Evolutionary conservation across 1,140 invertebrate species (phyloP), one percentile per base, ranked within the genome.

Genomic region (Hestina assimilis): DNA sequence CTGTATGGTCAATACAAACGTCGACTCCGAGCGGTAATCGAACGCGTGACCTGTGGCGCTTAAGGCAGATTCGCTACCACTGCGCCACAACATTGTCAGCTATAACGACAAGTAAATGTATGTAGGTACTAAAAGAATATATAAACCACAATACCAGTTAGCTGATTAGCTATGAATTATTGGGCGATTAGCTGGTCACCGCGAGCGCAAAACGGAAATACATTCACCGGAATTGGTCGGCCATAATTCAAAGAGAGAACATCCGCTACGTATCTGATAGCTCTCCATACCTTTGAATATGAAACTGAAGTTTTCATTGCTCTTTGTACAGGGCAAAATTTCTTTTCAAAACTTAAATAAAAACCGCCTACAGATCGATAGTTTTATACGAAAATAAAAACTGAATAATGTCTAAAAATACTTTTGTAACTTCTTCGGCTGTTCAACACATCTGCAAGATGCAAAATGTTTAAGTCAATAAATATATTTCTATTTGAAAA

Each of bases 201-300:
- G 69, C 62, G 62, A 59, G 54, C 63, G 68, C 63, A 72, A 59
- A 69, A 47, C 72, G 82, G 79, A 83, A 78, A 79, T 77, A 82
- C 74, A 82, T 69, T 66, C 68, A 57, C 69, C 75, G 83, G 80
- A 86, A 73, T 75, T 67, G 72, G 73, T 69, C 59, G 60, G 73
- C 69, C 78, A 81, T 86, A 81, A 83, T 67, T 86, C 80, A 86
- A 83, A 82, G 74, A 75, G 74, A 71, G 61, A 63, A 59, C 64
- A 45, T 83, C 79, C 82, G 68, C 67, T 59, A 53, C 62, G 56
- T 63, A 75, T 75, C 69, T 73, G 76, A 80, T 81, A 80, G 64
- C 59, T 62, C 50, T 55, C 23, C 28, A 38, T 57, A 40, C 46
- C 46, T 51, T 58, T 58, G 40, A 58, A 58, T 51, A 35, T 23